Evolutionary conservation across 2,797 vertebrate genomes (phyloP), one percentile per base, ranked within the genome.

Genomic region (Cyprinodon diabolis): DNA sequence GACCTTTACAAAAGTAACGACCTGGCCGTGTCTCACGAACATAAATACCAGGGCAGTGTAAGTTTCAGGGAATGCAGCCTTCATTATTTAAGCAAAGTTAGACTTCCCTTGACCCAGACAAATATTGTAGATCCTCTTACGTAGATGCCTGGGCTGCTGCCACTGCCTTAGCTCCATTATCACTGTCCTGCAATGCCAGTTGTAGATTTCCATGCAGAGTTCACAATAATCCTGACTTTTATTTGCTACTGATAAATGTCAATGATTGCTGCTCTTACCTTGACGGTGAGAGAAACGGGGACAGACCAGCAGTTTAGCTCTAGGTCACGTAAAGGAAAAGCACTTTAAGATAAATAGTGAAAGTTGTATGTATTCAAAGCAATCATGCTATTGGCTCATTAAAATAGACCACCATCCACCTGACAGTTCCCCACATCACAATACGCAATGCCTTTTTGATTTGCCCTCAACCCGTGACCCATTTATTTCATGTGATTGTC

Each of bases 361-460:
- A 76, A 86, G 86, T 93, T 94, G 92, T 90, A 92, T 87, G 75
- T 74, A 76, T 81, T 80, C 77, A 85, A 75, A 82, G 87, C 69
- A 81, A 65, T 85, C 72, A 70, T 81, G 84, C 92, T 91, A 94
- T 94, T 93, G 94, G 92, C 88, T 93, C 79, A 65, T 92, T 91
- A 93, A 95, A 95, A 93, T 94, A 95, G 86, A 87, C 75, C 74
- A 69, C 71, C 40, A 85, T 88, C 87, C 86, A 88, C 86, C 86
- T 93, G 91, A 93, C 90, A 84, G 91, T 84, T 73, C 77, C 40
- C 82, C 75, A 66, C 77, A 84, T 80, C 80, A 78, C 86, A 82
- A 86, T 78, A 68, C 79, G 85, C 73, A 78, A 76, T 80, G 83
- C 86, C 74, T 77, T 76, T 89, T 78, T 86, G 76, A 90, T 90